Evolutionary conservation across 2,888 invertebrate species (phyloP).

Genomic region (Lasioglossum vierecki): DNA sequence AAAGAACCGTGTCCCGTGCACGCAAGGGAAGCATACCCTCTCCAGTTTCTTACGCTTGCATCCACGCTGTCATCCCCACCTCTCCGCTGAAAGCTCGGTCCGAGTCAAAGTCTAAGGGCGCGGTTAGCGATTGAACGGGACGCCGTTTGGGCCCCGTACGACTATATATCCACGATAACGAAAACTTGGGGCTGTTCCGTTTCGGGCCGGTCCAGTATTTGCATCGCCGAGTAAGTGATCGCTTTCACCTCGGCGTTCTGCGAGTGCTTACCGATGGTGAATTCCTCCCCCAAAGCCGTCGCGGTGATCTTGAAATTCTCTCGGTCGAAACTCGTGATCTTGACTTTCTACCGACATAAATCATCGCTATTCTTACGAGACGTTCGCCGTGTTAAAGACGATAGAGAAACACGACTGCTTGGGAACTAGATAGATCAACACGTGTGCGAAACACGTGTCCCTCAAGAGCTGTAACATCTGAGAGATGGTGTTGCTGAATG

Average conservation of each 20-base stretch:
- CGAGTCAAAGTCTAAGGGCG: conserved; percentile 62
- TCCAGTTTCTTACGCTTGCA: conserved; percentile 53
- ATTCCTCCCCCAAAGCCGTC: conserved; percentile 95
- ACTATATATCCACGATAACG: conserved; percentile 98
- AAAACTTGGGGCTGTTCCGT: conserved; percentile 93
- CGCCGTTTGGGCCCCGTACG: conserved; percentile 36
- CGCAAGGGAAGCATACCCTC: conserved; percentile 71
- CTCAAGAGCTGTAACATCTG: not conserved
- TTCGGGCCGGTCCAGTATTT: conserved; percentile 90
- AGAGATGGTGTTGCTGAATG: not conserved
- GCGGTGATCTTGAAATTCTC: conserved; percentile 92
- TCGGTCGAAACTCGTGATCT: conserved; percentile 93
- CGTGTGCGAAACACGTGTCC: conserved; percentile 48
- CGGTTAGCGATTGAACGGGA: conserved; percentile 60
- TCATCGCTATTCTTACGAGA: conserved; percentile 17
- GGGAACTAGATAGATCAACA: not conserved
- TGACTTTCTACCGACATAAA: conserved; percentile 89
- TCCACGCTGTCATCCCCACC: conserved; percentile 60
- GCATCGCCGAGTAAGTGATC: conserved; percentile 99
- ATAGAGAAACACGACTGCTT: rapidly evolving
- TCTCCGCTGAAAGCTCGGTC: conserved; percentile 58
- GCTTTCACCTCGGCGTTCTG: conserved; percentile 99
- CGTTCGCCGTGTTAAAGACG: not conserved
- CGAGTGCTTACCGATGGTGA: conserved; percentile 96
- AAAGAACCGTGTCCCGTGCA: conserved; percentile 78